These are phyloP conservation scores for Alentia gelatinosa DNA, from an alignment of 2,888 invertebrate genomes.

Conservation along the genomic window DNA sequence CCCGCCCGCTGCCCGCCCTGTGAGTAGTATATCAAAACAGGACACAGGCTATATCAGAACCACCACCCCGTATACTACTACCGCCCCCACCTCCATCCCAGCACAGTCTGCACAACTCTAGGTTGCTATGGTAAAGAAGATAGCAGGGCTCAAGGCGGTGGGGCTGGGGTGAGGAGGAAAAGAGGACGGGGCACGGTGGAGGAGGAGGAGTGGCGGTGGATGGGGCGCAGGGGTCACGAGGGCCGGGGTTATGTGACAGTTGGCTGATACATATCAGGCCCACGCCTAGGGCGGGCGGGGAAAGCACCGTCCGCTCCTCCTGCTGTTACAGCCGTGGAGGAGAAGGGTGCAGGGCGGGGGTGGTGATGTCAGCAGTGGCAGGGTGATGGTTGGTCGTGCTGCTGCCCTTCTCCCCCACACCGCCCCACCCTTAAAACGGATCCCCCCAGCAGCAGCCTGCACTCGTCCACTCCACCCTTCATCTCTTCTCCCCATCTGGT, in stretches of 20 bases:
- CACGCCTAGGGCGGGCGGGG: not conserved
- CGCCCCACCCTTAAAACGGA: not conserved
- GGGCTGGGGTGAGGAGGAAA: not conserved
- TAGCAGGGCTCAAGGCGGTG: not conserved
- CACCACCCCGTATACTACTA: too few relatives aligned
- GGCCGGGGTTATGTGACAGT: constrained; percentile 39
- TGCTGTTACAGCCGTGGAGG: not conserved
- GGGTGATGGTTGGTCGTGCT: not conserved
- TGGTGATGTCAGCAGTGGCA: not conserved
- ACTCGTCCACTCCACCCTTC: constrained; percentile 37
- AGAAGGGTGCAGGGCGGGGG: not conserved
- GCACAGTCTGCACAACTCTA: not conserved
- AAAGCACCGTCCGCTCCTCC: not conserved
- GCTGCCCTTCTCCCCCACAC: not conserved
- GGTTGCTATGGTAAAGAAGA: constrained; percentile 16
- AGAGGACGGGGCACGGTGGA: not conserved
- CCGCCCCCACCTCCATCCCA: not conserved
- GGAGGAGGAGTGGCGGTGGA: not conserved
- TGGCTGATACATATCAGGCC: constrained; percentile 35
- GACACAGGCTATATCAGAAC: constrained; percentile 47
- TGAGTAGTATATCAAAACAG: constrained; percentile 39
- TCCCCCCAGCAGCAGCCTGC: not conserved
- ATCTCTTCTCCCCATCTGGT: constrained; percentile 43
- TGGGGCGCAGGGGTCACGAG: not conserved
- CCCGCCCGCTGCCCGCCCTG: not conserved